A percentile compares a stretch with the other conserved stretches of the same genome.
Conservation (phyloP, 2,797 vertebrate species). For the Pipistrellus pipistrellus region DNA sequence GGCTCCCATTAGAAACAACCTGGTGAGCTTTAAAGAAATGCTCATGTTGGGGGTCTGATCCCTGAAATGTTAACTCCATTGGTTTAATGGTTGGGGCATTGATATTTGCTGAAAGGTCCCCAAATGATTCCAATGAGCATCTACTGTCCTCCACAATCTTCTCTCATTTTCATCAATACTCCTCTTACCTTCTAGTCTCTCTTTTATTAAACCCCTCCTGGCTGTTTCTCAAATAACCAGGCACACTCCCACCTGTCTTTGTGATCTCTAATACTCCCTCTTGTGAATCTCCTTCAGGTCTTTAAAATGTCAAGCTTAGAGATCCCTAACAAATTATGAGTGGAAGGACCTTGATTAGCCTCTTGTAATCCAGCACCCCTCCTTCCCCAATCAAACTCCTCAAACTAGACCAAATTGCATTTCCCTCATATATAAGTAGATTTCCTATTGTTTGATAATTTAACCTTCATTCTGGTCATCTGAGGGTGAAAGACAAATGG, state of each 20-base stretch:
- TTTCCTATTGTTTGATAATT: neutral
- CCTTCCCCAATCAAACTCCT: constrained; percentile 5
- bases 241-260: neutral
- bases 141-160: neutral
- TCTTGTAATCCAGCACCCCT: neutral
- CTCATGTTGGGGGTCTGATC: neutral
- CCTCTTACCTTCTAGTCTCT: neutral
- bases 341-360: constrained; percentile 22
- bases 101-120: neutral
- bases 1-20: neutral
- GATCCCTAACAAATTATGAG: constrained; percentile 40
- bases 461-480: neutral
- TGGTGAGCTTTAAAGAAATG: constrained; percentile 23
- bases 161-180: neutral
- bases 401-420: neutral
- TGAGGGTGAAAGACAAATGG: neutral
- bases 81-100: neutral
- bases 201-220: neutral
- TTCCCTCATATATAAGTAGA: constrained; percentile 14
- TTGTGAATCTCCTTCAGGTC: neutral
- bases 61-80: neutral
- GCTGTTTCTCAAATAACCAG: neutral
- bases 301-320: constrained; percentile 41
- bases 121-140: neutral
- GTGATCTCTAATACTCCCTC: neutral